These are phyloP conservation scores for Pangasianodon hypophthalmus DNA, from an alignment of 2,113 vertebrate genomes.

Conservation along the genomic window DNA sequence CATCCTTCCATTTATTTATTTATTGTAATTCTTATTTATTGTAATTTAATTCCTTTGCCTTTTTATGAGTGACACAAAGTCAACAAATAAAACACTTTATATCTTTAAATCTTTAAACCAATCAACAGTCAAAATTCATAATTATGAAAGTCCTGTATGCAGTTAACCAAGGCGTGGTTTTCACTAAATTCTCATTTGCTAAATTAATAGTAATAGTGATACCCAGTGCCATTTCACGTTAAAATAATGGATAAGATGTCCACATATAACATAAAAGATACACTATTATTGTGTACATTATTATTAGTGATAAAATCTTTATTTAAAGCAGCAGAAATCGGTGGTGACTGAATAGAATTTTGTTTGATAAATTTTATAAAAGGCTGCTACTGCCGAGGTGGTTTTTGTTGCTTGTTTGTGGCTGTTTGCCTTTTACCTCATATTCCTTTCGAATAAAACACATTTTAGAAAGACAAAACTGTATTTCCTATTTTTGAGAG, in stretches of 20 bases:
- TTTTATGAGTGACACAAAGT: not conserved
- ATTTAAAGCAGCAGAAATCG: not conserved
- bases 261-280: not conserved
- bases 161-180: not conserved
- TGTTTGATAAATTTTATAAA: not conserved
- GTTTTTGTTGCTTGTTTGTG: not conserved
- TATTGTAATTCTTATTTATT: not conserved
- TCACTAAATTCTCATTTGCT: not conserved
- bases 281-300: not conserved
- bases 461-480: not conserved
- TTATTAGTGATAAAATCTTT: not conserved
- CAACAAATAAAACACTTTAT: not conserved
- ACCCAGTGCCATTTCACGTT: not conserved
- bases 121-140: not conserved
- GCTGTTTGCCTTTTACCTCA: not conserved
- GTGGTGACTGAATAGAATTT: not conserved
- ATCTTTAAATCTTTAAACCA: not conserved
- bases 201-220: not conserved
- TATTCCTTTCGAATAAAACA: not conserved
- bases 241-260: not conserved
- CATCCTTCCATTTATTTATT: not conserved
- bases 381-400: not conserved
- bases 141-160: not conserved
- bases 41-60: not conserved
- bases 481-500: not conserved